Evolutionary conservation across 64 coral and sea anemone genomes (phyloP).

Genomic region (Astreopora myriophthalma): DNA sequence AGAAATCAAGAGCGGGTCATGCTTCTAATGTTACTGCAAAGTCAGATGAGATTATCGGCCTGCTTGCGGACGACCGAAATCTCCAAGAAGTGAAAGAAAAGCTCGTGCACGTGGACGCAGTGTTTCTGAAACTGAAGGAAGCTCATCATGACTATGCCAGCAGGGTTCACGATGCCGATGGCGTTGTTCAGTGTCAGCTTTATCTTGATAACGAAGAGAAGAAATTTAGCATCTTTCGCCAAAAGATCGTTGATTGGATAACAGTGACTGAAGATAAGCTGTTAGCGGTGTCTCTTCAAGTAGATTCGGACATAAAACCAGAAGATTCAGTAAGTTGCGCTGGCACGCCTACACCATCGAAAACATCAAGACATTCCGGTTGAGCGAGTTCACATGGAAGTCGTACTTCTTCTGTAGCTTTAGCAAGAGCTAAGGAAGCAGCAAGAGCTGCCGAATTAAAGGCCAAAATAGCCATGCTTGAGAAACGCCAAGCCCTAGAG

Average conservation of each 20-base stretch:
- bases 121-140: neutral
- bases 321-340: neutral
- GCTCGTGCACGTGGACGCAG: neutral
- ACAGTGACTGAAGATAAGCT: neutral
- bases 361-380: neutral
- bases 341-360: neutral
- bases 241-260: neutral
- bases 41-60: neutral
- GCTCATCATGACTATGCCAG: neutral
- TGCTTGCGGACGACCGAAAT: neutral
- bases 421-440: conserved; percentile 11
- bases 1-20: neutral
- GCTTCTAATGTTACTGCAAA: neutral
- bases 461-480: neutral
- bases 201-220: neutral
- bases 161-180: neutral
- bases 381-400: neutral
- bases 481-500: neutral
- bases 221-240: neutral
- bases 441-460: neutral
- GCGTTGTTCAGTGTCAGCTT: neutral
- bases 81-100: conserved; percentile 6
- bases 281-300: neutral
- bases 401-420: neutral
- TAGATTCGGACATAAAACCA: neutral